These are phyloP conservation scores for Junco hyemalis DNA, from an alignment of 2,113 vertebrate genomes.

Conservation along the genomic window DNA sequence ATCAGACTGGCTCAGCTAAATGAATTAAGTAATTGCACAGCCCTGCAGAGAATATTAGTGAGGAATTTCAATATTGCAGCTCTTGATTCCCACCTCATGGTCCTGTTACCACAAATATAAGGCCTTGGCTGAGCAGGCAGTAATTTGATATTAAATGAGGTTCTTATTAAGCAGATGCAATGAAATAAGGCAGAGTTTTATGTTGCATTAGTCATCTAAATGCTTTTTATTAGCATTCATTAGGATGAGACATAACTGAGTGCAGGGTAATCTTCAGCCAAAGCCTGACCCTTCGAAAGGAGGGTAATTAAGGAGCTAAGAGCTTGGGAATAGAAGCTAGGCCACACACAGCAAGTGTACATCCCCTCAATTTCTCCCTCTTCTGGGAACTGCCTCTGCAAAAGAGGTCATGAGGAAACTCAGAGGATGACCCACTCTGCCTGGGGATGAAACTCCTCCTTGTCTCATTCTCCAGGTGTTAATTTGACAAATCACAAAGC, in stretches of 20 bases:
- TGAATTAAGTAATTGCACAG: constrained; percentile 84
- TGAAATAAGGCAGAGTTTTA: constrained; percentile 69
- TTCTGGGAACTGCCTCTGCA: constrained; percentile 26
- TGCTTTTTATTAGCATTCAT: constrained; percentile 85
- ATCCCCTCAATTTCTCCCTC: background rate
- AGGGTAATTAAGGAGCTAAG: constrained; percentile 73
- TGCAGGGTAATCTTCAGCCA: constrained; percentile 74
- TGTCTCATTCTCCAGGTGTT: constrained; percentile 62
- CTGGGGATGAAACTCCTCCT: constrained; percentile 38
- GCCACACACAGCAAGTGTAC: constrained; percentile 68
- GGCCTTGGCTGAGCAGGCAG: constrained; percentile 76
- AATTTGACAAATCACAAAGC: constrained; percentile 75
- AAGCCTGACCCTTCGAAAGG: constrained; percentile 49
- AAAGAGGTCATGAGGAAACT: constrained; percentile 48
- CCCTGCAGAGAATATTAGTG: constrained; percentile 79
- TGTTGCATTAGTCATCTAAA: constrained; percentile 76
- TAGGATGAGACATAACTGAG: constrained; percentile 78
- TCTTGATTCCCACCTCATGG: constrained; percentile 82
- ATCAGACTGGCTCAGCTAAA: constrained; percentile 79
- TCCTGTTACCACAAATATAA: constrained; percentile 75
- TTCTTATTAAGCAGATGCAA: constrained; percentile 82
- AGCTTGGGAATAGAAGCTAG: constrained; percentile 24
- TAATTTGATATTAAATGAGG: constrained; percentile 84
- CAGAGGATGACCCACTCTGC: constrained; percentile 26
- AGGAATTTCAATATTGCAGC: constrained; percentile 88